phyloP scores from a whole-genome alignment of 64 coral and sea anemone species.

The Montipora foliosa region DNA sequence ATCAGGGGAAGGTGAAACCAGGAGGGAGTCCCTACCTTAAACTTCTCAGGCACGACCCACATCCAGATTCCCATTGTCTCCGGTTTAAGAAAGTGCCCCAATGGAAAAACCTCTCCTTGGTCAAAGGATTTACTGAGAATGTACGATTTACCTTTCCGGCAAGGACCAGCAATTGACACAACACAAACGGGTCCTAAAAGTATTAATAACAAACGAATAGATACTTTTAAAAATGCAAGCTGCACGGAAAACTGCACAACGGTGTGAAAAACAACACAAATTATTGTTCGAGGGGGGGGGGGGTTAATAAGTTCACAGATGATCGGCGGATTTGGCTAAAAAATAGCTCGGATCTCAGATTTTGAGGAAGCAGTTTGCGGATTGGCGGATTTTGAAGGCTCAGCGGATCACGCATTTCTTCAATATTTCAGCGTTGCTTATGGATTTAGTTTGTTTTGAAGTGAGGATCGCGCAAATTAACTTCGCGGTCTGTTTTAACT shows the following conservation, averaged over 20 bases:
- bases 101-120: conserved; percentile 40
- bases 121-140: conserved; percentile 59
- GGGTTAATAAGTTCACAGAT: no score
- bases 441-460: conserved; percentile 3
- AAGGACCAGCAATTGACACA: conserved; percentile 70
- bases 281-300: no score
- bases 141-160: conserved; percentile 66
- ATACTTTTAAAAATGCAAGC: neutral
- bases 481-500: neutral
- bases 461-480: neutral
- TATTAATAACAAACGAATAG: neutral
- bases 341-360: neutral
- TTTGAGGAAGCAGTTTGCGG: no score
- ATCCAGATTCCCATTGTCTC: conserved; percentile 46
- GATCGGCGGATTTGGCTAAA: neutral
- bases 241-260: no score
- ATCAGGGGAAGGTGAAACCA: no score
- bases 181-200: conserved; percentile 61
- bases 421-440: neutral
- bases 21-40: neutral
- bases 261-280: no score
- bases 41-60: conserved; percentile 35
- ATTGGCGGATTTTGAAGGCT: neutral
- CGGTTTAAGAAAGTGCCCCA: neutral
- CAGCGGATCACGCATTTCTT: neutral